Evolutionary conservation across 1,140 invertebrate species (phyloP).

Genomic region (Spodoptera frugiperda): DNA sequence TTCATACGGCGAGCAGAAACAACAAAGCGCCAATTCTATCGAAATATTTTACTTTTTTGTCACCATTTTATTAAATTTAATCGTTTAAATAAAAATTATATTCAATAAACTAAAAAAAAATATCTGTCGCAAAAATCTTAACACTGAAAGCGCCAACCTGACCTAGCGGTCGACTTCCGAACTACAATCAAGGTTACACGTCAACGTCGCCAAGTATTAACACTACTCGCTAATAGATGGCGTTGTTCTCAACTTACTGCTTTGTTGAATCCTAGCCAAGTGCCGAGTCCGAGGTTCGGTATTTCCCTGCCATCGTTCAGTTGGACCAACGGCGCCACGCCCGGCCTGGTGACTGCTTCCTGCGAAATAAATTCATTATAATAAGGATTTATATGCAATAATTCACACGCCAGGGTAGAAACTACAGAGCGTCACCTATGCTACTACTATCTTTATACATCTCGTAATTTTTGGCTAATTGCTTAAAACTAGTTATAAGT

Average conservation of each 20-base stretch:
- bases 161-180: neutral
- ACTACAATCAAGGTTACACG: neutral
- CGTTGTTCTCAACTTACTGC: conserved; percentile 47
- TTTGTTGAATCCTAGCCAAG: conserved; percentile 62
- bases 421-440: too few relatives aligned
- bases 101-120: too few relatives aligned
- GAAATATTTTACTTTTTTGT: too few relatives aligned
- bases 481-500: too few relatives aligned
- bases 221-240: conserved; percentile 18
- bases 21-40: neutral
- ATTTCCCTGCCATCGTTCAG: conserved; percentile 66
- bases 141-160: neutral
- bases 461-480: too few relatives aligned
- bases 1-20: too few relatives aligned
- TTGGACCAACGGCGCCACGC: conserved; percentile 53
- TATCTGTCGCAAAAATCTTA: too few relatives aligned
- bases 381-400: neutral
- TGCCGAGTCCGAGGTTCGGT: conserved; percentile 66
- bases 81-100: too few relatives aligned
- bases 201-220: neutral
- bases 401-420: too few relatives aligned
- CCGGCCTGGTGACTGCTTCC: conserved; percentile 19
- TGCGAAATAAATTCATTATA: neutral
- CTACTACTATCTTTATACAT: too few relatives aligned
- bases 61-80: too few relatives aligned